Evolutionary conservation across 2,113 vertebrate species (phyloP).

Genomic region (Phasianus colchicus): DNA sequence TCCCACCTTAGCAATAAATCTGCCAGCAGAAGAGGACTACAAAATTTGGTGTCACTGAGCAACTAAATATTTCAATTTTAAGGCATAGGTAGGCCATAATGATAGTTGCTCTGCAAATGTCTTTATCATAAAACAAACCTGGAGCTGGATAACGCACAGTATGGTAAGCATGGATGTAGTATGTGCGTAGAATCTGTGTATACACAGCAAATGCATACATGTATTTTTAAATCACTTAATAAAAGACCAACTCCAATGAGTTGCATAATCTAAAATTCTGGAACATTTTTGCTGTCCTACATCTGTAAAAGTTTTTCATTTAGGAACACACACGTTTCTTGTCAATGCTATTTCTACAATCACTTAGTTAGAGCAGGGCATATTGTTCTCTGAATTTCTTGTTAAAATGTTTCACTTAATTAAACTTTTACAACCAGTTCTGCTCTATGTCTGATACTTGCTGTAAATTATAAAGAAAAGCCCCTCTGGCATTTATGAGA

Average conservation of each 20-base stretch:
- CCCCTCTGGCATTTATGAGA: slow-evolving; percentile 51
- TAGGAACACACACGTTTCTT: slow-evolving; percentile 75
- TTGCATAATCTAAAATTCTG: slow-evolving; percentile 55
- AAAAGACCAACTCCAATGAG: not conserved
- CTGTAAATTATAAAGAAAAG: slow-evolving; percentile 55
- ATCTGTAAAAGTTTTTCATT: slow-evolving; percentile 56
- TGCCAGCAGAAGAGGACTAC: slow-evolving; percentile 44
- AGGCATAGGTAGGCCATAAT: not conserved
- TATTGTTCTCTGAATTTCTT: slow-evolving; percentile 81
- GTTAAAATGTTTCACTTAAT: slow-evolving; percentile 81
- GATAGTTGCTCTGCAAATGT: not conserved
- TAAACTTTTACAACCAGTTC: slow-evolving; percentile 81
- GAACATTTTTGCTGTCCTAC: slow-evolving; percentile 32
- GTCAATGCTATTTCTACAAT: slow-evolving; percentile 73
- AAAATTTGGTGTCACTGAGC: slow-evolving; percentile 30
- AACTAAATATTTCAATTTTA: slow-evolving; percentile 5
- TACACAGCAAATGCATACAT: not conserved
- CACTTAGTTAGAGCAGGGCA: slow-evolving; percentile 72
- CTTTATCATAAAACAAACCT: not conserved
- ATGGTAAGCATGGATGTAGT: not conserved
- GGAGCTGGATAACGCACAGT: not conserved
- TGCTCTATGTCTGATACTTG: slow-evolving; percentile 75
- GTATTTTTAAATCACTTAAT: slow-evolving; percentile 32
- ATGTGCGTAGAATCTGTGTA: not conserved
- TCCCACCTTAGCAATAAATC: slow-evolving; percentile 50